Conservation (phyloP, 2,888 invertebrate genomes). For the Ephialtes manifestator region DNA sequence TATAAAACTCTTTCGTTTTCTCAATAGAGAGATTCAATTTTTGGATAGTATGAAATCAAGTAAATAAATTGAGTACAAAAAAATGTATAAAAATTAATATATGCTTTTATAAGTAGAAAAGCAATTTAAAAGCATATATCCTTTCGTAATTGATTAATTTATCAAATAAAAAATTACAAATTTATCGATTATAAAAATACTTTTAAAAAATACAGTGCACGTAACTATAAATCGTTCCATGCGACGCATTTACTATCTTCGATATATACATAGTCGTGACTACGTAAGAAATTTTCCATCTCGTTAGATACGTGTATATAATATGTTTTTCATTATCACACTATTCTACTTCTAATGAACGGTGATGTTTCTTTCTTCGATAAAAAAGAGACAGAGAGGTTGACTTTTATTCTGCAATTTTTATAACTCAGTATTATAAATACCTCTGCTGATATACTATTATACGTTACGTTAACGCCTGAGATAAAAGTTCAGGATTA, state of each 20-base stretch:
- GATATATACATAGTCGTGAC: neutral
- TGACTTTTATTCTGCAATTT: neutral
- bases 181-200: too few relatives aligned
- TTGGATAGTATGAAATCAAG: too few relatives aligned
- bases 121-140: too few relatives aligned
- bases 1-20: too few relatives aligned
- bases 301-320: neutral
- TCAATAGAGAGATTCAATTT: too few relatives aligned
- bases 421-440: neutral
- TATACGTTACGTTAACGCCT: neutral
- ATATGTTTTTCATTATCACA: neutral
- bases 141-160: too few relatives aligned
- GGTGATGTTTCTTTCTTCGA: conserved; percentile 7
- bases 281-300: conserved; percentile 21
- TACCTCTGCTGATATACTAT: neutral
- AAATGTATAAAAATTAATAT: too few relatives aligned
- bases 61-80: too few relatives aligned
- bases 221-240: neutral
- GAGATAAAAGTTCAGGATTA: neutral
- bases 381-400: neutral
- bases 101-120: too few relatives aligned
- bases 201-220: neutral
- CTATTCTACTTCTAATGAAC: neutral
- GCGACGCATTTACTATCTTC: neutral
- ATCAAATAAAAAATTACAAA: too few relatives aligned